Evolutionary conservation across 2,888 invertebrate species (phyloP), one percentile per base, ranked within the genome.

Genomic region (Cryptocephalus moraei): DNA sequence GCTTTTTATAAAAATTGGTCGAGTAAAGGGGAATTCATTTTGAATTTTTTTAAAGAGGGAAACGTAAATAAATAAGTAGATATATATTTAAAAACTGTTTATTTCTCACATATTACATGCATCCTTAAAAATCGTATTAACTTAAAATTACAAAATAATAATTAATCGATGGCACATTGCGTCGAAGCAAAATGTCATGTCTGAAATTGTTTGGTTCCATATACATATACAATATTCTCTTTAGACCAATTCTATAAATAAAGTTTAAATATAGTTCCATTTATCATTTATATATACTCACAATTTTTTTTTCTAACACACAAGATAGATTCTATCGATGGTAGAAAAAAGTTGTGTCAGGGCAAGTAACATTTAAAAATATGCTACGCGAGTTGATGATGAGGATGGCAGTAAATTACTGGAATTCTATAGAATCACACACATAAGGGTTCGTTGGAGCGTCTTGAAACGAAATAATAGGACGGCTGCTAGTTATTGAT

Each of bases 121-220:
- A 36, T 12, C 36, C 3, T 11, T 36, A 36, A 36, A 36, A 36
- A 36, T 22, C 22, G 22, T 22, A 22, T 22, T 22, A 22, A 36
- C 36, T 11, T 36, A 36, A n/a, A 2, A 36, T 36, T 36, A 36
- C 56, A 61, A 62, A 60, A 56, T 55, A 62, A 62, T 61, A 57
- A 56, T 51, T 22, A 22, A 22, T 22, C 3, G 64, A 66, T 66
- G 65, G 65, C 66, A 67, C 65, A 60, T 60, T 65, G 65, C 65
- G 50, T 59, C 51, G 49, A 56, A 62, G 64, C 65, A 64, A 61
- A 59, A 65, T 64, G 64, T 64, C 63, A 61, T 59, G 52, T 52
- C 56, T 55, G 56, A 61, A 47, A 47, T 53, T 51, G 50, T 50
- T 51, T 48, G 46, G 42, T 38, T 44, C 51, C 50, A 49, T 49